Evolutionary conservation across 64 coral and sea anemone species (phyloP).

Genomic region (Trachythela sp.): DNA sequence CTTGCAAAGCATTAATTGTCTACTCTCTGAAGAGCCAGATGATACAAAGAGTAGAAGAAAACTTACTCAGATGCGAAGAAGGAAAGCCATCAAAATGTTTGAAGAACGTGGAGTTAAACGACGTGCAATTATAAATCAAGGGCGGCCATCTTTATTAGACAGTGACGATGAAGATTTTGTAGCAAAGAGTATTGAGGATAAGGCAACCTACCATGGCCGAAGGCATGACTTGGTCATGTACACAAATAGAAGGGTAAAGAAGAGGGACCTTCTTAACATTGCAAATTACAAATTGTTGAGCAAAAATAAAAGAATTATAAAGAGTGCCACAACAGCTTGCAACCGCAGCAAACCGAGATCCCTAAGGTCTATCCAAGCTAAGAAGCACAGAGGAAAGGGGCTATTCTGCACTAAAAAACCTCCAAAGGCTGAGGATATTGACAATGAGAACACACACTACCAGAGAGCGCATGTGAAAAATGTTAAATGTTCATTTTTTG

Average conservation of each 20-base stretch:
- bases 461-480: slow-evolving; percentile 55
- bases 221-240: slow-evolving; percentile 56
- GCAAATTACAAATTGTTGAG: slow-evolving; percentile 45
- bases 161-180: slow-evolving; percentile 57
- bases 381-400: slow-evolving; percentile 36
- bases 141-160: slow-evolving; percentile 24
- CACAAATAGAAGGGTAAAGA: slow-evolving; percentile 56
- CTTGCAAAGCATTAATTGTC: background rate
- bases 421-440: slow-evolving; percentile 53
- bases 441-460: slow-evolving; percentile 63
- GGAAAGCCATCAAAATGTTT: slow-evolving; percentile 19
- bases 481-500: slow-evolving; percentile 29
- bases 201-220: slow-evolving; percentile 62
- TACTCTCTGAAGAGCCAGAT: background rate
- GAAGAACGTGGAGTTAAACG: slow-evolving; percentile 46
- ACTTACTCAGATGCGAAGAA: slow-evolving; percentile 36
- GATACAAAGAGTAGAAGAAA: background rate
- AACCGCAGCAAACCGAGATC: slow-evolving; percentile 33
- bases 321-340: slow-evolving; percentile 44
- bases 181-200: slow-evolving; percentile 61
- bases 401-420: slow-evolving; percentile 69
- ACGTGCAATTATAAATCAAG: slow-evolving; percentile 17
- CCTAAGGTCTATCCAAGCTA: slow-evolving; percentile 33
- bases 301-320: slow-evolving; percentile 24
- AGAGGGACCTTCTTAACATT: slow-evolving; percentile 37